These are phyloP conservation scores for Quiscalus mexicanus DNA, from an alignment of 2,113 vertebrate genomes.

Conservation along the genomic window DNA sequence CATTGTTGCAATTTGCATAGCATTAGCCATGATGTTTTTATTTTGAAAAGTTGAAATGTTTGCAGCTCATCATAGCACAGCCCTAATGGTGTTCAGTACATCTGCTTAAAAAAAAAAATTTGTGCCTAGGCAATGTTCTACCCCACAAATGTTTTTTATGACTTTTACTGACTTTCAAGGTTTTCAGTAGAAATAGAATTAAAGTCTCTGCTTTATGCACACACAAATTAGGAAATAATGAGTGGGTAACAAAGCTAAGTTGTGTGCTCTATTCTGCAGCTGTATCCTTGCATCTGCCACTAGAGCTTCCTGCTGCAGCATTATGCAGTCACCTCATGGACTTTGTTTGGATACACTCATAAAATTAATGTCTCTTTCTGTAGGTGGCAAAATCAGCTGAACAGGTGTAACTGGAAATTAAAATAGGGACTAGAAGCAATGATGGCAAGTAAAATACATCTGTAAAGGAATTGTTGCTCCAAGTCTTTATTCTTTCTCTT, in stretches of 20 bases:
- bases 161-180: conserved; percentile 52
- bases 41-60: conserved; percentile 72
- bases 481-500: not conserved
- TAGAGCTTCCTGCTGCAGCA: not conserved
- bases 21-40: conserved; percentile 71
- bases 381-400: conserved; percentile 34
- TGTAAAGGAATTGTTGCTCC: not conserved
- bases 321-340: not conserved
- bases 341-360: not conserved
- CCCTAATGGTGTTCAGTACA: conserved; percentile 66
- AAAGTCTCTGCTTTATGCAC: conserved; percentile 9
- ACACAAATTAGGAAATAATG: conserved; percentile 23
- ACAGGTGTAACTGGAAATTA: conserved; percentile 16
- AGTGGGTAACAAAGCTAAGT: not conserved
- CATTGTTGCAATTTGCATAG: conserved; percentile 72
- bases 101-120: conserved; percentile 70
- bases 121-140: conserved; percentile 49
- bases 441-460: not conserved
- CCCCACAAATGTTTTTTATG: conserved; percentile 50
- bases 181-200: conserved; percentile 35
- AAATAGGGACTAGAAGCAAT: not conserved
- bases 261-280: not conserved
- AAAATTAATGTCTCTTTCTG: conserved; percentile 23
- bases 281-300: conserved; percentile 11
- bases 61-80: conserved; percentile 65